Base-by-base conservation (phyloP, 1,140 invertebrate genomes). In the Lanistes nyassanus region DNA sequence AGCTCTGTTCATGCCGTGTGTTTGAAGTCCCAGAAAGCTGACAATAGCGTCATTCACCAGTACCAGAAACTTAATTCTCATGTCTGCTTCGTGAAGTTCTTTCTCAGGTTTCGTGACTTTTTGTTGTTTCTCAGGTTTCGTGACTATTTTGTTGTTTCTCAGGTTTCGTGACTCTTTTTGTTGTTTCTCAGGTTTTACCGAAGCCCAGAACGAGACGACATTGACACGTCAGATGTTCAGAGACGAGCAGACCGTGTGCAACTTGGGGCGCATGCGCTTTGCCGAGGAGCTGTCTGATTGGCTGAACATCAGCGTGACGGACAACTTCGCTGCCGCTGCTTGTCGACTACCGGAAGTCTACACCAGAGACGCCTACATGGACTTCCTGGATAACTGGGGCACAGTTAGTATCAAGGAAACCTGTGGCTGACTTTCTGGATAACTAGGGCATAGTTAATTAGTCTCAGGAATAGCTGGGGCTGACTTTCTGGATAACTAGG, bases 321-420 rank as follows among this genome's bases (percentile, higher is more conserved):
- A 76, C 53, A 76, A 73, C 65, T 82, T 82, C n/a, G 80, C 78
- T 0, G 62, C 74, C 29, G 74, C 78, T 34, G 76, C 75, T 6
- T 82, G 80, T 74, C 56, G 66, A 9, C 73, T 82, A 29, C 76
- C 79, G 29, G 13, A 13, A 11, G 60, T 34, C 1, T 82, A 78
- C 73, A 65, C 74, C 66, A 34, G 76, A n/a, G 19, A 19, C 13
- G 58, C 29, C 16, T 82, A 82, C 47, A 82, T 80, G 78, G 31
- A 60, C 7, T 82, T 82, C 68, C 42, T 82, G 19, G 79, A 82
- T 36, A 55, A 76, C 34, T 82, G 80, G 80, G 80, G 80, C 34
- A 82, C 80, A 55, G 80, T 82, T 56, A 62, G 76, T 66, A 58
- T 21, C 36, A 26, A 19, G n/a, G 19, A 23, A 0, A 5, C 5